Percentiles rank a stretch among this genome's conserved stretches.
Conservation (phyloP, 2,113 vertebrate species). For the Vombatus ursinus region DNA sequence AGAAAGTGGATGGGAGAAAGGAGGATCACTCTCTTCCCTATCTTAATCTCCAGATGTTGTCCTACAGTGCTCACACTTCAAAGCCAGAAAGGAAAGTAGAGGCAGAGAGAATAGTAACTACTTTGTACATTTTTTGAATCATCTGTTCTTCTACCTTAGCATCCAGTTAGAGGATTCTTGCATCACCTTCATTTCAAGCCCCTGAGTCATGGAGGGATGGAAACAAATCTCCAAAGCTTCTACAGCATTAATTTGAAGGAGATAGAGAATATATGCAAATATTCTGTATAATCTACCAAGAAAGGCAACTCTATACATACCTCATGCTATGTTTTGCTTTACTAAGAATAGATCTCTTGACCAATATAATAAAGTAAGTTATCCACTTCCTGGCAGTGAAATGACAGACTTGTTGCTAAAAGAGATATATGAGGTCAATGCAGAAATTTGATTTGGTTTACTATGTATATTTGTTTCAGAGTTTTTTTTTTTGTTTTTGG, state of each 20-base stretch:
- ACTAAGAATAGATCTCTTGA: background rate
- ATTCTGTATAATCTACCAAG: background rate
- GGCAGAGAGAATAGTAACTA: background rate
- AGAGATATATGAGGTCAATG: background rate
- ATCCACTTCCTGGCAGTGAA: background rate
- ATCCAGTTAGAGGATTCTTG: background rate
- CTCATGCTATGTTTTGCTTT: background rate
- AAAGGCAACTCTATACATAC: background rate
- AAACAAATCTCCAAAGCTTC: background rate
- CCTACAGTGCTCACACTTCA: background rate
- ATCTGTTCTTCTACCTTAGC: background rate
- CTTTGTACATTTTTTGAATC: background rate
- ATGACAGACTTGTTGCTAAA: background rate
- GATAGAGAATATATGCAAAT: background rate
- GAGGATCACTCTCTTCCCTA: background rate
- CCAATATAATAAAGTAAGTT: background rate
- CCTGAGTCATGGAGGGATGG: background rate
- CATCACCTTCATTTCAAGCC: background rate
- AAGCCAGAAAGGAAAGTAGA: background rate
- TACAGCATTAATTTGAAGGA: background rate
- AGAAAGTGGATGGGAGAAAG: background rate
- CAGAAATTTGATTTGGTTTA: background rate
- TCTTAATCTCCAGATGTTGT: background rate
- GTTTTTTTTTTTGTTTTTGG: no score
- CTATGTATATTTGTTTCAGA: background rate